phyloP scores from a whole-genome alignment of 1,140 invertebrate species.

The Chironomus tepperi region DNA sequence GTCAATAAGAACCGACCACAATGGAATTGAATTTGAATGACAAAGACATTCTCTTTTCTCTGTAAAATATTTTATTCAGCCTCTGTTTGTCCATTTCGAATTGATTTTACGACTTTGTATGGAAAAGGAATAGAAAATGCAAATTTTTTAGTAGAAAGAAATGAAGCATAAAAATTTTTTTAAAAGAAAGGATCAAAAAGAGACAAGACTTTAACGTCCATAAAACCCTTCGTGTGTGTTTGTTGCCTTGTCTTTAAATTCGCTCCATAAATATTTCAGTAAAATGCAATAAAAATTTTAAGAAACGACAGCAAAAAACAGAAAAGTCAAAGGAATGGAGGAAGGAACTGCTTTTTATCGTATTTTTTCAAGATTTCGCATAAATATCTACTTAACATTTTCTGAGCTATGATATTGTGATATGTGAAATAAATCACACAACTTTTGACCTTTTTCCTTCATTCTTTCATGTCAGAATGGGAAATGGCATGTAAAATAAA shows the following conservation, averaged over 20 bases:
- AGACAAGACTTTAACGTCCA: not conserved
- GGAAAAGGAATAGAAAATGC: too few relatives aligned
- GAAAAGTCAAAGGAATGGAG: not conserved
- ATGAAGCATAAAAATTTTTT: not conserved
- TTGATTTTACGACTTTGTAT: not conserved
- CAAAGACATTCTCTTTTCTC: too few relatives aligned
- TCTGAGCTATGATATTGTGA: not conserved
- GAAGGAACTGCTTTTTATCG: not conserved
- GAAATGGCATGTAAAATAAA: too few relatives aligned
- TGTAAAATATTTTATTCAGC: too few relatives aligned
- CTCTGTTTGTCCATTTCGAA: not conserved
- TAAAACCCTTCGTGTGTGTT: not conserved
- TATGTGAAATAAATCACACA: constrained; percentile 5
- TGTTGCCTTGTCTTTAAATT: not conserved
- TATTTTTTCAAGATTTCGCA: not conserved
- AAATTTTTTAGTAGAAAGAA: not conserved
- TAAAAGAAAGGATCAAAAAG: not conserved
- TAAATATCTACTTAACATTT: not conserved
- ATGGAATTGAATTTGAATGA: too few relatives aligned
- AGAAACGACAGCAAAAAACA: not conserved
- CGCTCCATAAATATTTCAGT: not conserved
- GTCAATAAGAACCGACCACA: too few relatives aligned
- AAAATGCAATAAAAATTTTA: not conserved
- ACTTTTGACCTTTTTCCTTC: not conserved
- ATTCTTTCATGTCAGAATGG: too few relatives aligned